Evolutionary conservation across 2,113 vertebrate genomes (phyloP).

Genomic region (Falco punctatus): DNA sequence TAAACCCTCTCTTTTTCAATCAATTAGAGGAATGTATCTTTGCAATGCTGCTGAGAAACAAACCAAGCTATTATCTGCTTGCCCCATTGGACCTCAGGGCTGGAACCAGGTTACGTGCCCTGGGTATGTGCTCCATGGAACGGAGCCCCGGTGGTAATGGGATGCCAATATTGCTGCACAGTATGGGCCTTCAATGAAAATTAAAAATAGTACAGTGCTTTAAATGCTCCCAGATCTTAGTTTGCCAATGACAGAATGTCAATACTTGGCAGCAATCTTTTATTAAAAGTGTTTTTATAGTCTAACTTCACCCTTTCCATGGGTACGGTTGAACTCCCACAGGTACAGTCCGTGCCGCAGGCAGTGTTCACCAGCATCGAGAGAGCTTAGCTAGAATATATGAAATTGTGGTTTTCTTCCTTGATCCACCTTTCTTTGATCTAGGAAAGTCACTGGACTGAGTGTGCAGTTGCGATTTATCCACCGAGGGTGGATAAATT

Average conservation of each 20-base stretch:
- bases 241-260: background rate
- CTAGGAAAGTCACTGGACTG: background rate
- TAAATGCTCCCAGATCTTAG: background rate
- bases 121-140: fast-evolving
- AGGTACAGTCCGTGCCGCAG: background rate
- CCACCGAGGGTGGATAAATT: fast-evolving
- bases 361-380: background rate
- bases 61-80: background rate
- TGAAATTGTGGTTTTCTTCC: background rate
- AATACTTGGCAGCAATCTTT: background rate
- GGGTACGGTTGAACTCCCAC: background rate
- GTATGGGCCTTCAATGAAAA: background rate
- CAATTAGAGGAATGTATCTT: constrained; percentile 16
- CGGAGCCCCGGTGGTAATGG: background rate
- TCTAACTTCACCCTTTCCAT: background rate
- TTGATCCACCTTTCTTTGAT: background rate
- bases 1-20: constrained; percentile 16
- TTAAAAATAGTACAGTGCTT: background rate
- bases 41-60: background rate
- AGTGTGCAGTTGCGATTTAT: background rate
- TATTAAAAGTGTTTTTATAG: background rate
- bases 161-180: background rate
- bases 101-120: background rate
- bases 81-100: background rate
- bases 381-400: background rate